Evolutionary conservation across 1,140 invertebrate genomes (phyloP), one percentile per base, ranked within the genome.

Genomic region (Linepithema humile): DNA sequence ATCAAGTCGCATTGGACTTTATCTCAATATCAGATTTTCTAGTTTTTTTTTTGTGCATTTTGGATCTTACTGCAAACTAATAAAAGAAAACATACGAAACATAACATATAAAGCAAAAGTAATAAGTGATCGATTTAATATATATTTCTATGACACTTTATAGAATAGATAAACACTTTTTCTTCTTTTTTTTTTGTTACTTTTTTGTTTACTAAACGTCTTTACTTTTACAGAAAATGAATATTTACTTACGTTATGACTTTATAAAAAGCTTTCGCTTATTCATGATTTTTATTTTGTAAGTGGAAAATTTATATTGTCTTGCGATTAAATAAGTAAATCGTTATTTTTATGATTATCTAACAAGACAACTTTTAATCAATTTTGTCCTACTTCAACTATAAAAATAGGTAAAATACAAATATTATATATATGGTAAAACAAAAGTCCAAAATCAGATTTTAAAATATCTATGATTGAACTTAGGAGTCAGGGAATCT

Each of bases 131-230:
- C 23, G 15, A 40, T 73, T 29, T n/a, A 73, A 73, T 59, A 23
- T 17, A 55, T 59, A 1, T 73, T 73, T 57, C 35, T 20, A 29
- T n/a, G 10, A 17, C n/a, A 23, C 53, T 74, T 74, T 60, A 60
- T 74, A 60, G 26, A 60, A n/a, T n/a, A n/a, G n/a, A n/a, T 12
- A 7, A 74, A 60, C 60, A 74, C 38, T 73, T 53, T 40, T 40
- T 15, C 15, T 9, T 20, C 26, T 43, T n/a, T 60, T 0, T 73
- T 23, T 72, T 26, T 57, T 38, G n/a, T n/a, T 55, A 48, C 3
- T 73, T 17, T 73, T 57, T 5, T 12, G 50, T 57, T 73, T 29
- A 73, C 15, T 40, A 9, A 10, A 4, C 9, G 2, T 73, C 15
- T 73, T 35, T 26, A 72, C 12, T 53, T 53, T 26, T n/a, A n/a